A percentile compares a stretch with the other conserved stretches of the same genome.
Conservation (phyloP, 2,888 invertebrate genomes). For the Dasypogon diadema region DNA sequence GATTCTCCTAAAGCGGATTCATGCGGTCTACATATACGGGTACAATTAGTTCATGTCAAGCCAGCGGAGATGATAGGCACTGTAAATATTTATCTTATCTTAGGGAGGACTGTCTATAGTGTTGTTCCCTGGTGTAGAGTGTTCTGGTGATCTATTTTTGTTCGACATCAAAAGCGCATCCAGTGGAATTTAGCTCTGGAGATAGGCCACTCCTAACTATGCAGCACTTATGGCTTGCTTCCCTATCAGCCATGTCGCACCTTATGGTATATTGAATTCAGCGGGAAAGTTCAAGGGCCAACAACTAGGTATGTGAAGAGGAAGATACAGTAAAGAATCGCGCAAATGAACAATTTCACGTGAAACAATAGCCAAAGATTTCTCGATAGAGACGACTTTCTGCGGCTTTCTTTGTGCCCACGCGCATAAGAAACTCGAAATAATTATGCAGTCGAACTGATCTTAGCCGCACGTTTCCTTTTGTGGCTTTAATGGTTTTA, state of each 20-base stretch:
- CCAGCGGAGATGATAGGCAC: neutral
- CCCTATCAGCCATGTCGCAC: slow-evolving; percentile 39
- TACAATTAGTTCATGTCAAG: slow-evolving; percentile 11
- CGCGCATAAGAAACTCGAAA: slow-evolving; percentile 22
- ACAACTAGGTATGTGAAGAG: neutral
- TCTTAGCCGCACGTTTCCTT: slow-evolving; percentile 33
- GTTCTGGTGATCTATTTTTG: slow-evolving; percentile 29
- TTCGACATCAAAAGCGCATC: slow-evolving; percentile 40
- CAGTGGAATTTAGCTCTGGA: neutral
- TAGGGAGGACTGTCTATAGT: neutral
- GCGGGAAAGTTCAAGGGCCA: slow-evolving; percentile 30
- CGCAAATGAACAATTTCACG: slow-evolving; percentile 35
- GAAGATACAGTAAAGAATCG: slow-evolving; percentile 3
- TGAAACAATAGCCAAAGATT: slow-evolving; percentile 29
- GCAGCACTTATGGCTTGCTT: slow-evolving; percentile 30
- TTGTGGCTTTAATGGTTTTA: slow-evolving; percentile 33
- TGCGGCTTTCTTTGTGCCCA: slow-evolving; percentile 40
- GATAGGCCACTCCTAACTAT: slow-evolving; percentile 41
- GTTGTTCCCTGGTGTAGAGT: neutral
- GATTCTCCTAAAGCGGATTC: slow-evolving; percentile 10
- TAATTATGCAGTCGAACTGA: slow-evolving; percentile 24
- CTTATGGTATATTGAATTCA: slow-evolving; percentile 22
- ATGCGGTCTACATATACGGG: neutral
- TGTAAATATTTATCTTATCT: slow-evolving; percentile 27
- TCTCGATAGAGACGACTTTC: slow-evolving; percentile 28